A percentile compares a stretch with the other conserved stretches of the same genome.
Conservation (phyloP, 2,888 invertebrate species). For the Chrysina gloriosa region DNA sequence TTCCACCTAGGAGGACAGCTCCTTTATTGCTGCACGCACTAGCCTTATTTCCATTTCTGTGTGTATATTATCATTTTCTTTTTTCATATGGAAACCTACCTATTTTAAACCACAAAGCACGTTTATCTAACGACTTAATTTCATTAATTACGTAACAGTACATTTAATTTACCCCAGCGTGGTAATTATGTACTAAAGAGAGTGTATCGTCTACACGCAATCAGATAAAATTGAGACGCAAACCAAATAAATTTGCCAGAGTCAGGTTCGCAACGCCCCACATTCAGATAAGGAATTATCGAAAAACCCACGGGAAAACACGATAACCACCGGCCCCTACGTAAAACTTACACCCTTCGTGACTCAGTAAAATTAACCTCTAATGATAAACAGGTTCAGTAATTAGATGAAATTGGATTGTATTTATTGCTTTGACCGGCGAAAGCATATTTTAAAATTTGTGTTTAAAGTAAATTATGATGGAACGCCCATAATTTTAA, state of each 20-base stretch:
- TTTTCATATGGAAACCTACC: no score
- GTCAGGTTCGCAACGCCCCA: conserved; percentile 12
- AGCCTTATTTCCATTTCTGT: no score
- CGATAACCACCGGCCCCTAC: background rate
- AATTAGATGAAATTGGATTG: conserved; percentile 16
- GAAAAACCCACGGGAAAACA: conserved; percentile 33
- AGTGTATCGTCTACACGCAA: conserved; percentile 19
- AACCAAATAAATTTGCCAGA: conserved; percentile 28
- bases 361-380: conserved; percentile 27
- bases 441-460: no score
- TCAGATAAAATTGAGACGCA: conserved; percentile 32
- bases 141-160: conserved; percentile 12
- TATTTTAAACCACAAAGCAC: no score
- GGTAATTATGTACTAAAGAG: conserved; percentile 15
- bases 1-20: no score
- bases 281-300: conserved; percentile 32
- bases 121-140: conserved; percentile 20
- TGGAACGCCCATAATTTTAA: no score
- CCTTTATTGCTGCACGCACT: no score
- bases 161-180: conserved; percentile 7
- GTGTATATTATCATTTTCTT: no score
- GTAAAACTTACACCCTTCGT: conserved; percentile 32
- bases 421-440: no score
- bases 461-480: no score
- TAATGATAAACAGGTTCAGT: conserved; percentile 12